Evolutionary conservation across 1,140 invertebrate genomes (phyloP), one percentile per base, ranked within the genome.

Genomic region (Pantala flavescens): DNA sequence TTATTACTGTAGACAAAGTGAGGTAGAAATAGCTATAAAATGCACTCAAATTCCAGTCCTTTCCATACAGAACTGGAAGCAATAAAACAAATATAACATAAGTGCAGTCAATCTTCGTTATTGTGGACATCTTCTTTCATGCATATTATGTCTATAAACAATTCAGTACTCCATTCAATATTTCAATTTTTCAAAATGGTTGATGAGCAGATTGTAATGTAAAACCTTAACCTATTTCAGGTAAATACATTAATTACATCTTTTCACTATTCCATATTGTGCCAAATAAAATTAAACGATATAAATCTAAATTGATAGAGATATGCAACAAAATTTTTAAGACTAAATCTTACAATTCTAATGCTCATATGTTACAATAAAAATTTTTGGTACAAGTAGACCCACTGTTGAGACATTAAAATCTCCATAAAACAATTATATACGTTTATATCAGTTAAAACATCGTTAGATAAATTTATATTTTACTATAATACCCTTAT

Each of bases 41-140:
- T 63, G 49, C 49, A 63, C 49, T 63, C 49, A 63, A 63, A 63
- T 36, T 63, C 49, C 49, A 63, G 49, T 63, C 12, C n/a, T 63
- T 3, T 63, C n/a, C 3, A 63, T 63, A 9, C 9, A 36, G 9
- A 63, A 63, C 49, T 63, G 49, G 49, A 3, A 63, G 49, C 49
- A 63, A 19, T 63, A 36, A 63, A 63, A 63, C 49, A 63, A 63
- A 63, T 63, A 63, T 63, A 63, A 63, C 49, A 63, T 63, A 63
- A 12, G 49, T 63, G 12, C 49, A 63, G 49, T 63, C 49, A 63
- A 63, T 63, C 49, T 63, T 63, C 49, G n/a, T 63, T 63, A 63
- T 63, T 63, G n/a, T 19, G 49, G 49, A 63, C 49, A 1, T 63
- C 49, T 63, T 63, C 12, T 3, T 3, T 19, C n/a, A 63, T 14